Conservation (phyloP, 2,888 invertebrate species). For the Luperina nickerlii region DNA sequence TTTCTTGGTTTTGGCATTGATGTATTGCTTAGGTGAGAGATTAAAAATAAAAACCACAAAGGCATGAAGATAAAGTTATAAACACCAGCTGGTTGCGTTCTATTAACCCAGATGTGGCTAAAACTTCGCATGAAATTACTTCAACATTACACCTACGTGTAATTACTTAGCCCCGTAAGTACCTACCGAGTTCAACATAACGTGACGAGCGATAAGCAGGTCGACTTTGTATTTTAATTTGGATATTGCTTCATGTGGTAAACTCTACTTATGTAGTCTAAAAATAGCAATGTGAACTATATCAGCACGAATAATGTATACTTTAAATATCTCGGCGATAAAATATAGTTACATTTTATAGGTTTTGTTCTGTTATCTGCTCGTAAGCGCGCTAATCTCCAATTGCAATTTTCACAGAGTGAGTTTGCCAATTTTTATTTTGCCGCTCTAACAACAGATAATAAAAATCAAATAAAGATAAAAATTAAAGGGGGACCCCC, state of each 20-base stretch:
- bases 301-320: not conserved
- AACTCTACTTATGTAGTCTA: slow-evolving; percentile 21
- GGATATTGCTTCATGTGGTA: slow-evolving; percentile 20
- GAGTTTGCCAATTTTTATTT: too few species aligned
- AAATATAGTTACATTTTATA: not conserved
- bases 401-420: too few species aligned
- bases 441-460: too few species aligned
- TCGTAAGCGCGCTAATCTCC: too few species aligned
- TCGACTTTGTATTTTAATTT: slow-evolving; percentile 37
- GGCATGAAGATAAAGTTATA: slow-evolving; percentile 21
- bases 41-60: slow-evolving; percentile 8
- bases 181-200: slow-evolving; percentile 28
- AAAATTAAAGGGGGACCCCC: too few species aligned
- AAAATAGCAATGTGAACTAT: not conserved
- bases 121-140: slow-evolving; percentile 43
- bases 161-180: slow-evolving; percentile 52
- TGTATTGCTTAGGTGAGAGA: not conserved
- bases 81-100: slow-evolving; percentile 21
- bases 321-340: not conserved
- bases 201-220: slow-evolving; percentile 41
- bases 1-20: not conserved
- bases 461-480: too few species aligned
- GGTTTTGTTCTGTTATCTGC: too few species aligned
- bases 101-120: slow-evolving; percentile 50
- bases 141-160: slow-evolving; percentile 30